These are phyloP conservation scores for Psephotus haematonotus DNA, from an alignment of 2,113 vertebrate species.

Conservation along the genomic window DNA sequence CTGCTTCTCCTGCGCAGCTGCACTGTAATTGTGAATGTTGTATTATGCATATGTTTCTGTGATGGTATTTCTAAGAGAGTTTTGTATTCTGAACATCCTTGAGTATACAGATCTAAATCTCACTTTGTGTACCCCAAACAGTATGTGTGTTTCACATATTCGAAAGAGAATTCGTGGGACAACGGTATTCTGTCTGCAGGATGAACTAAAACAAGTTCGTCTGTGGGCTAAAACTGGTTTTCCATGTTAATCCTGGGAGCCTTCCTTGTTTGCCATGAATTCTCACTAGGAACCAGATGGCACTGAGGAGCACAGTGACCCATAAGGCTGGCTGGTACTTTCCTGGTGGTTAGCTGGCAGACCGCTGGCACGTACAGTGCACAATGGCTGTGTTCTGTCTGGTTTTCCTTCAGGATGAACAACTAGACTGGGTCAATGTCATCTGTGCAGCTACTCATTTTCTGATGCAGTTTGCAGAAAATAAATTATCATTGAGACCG, in stretches of 20 bases:
- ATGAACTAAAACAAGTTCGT: neutral
- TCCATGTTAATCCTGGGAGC: neutral
- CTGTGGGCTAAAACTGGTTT: neutral
- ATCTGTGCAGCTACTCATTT: neutral
- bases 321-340: neutral
- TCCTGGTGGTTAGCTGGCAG: neutral
- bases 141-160: neutral
- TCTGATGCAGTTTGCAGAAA: neutral
- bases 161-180: neutral
- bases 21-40: neutral
- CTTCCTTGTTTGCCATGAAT: neutral
- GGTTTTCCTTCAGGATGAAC: neutral
- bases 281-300: neutral
- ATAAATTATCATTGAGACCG: neutral
- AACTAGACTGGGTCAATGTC: no score
- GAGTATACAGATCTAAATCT: neutral
- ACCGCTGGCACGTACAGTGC: accelerated
- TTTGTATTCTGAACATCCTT: neutral
- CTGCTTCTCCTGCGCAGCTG: neutral
- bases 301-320: accelerated
- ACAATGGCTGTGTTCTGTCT: neutral
- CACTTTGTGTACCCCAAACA: neutral
- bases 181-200: neutral
- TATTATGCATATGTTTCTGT: neutral
- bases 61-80: neutral